Base-by-base conservation (phyloP, 2,888 invertebrate species). In the Lobophora halterata region DNA sequence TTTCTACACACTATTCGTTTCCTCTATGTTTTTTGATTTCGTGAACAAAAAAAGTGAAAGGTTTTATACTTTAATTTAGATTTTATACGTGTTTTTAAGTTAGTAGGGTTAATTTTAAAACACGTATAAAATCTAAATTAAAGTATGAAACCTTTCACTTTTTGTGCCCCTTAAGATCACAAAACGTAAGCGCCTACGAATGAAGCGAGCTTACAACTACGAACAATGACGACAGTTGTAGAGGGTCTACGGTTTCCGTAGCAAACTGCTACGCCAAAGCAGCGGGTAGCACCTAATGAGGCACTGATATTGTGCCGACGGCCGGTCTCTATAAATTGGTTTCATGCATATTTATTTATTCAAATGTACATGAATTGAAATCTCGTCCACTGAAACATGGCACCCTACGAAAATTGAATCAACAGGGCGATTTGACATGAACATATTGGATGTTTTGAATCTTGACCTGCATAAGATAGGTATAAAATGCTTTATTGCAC, bases 341-440 rank as follows among this genome's bases (percentile, higher is more conserved):
- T 83, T 77, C 85, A 87, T 87, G 86, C 86, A 86, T 87, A 87
- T 87, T 86, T 86, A 86, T 86, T 85, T 87, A 86, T 87, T 87
- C 87, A 86, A 87, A 87, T 79, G 79, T 82, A n/a, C n/a, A 85
- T 81, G 83, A 83, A 83, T 86, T 86, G 86, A 86, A 83, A 85
- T 83, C 81, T 80, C 78, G 72, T 78, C 81, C 77, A 79, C 81
- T 81, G 79, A 82, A 86, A 83, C 77, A 80, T 78, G 79, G 74
- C 71, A 70, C 67, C 61, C 71, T 69, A 70, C 67, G 76, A 71
- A 79, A 80, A 82, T 81, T 80, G 78, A 82, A 81, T 81, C 79
- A 77, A 73, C 74, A 70, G 61, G 64, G 65, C 62, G 73, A 74
- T 82, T 74, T 69, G 70, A 72, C 71, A 72, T 61, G 55, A 50